A percentile compares a stretch with the other conserved stretches of the same genome.
These are phyloP conservation scores for Holothuria leucospilota DNA, from an alignment of 53 echinoderm and acorn worm species.

Conservation along the genomic window DNA sequence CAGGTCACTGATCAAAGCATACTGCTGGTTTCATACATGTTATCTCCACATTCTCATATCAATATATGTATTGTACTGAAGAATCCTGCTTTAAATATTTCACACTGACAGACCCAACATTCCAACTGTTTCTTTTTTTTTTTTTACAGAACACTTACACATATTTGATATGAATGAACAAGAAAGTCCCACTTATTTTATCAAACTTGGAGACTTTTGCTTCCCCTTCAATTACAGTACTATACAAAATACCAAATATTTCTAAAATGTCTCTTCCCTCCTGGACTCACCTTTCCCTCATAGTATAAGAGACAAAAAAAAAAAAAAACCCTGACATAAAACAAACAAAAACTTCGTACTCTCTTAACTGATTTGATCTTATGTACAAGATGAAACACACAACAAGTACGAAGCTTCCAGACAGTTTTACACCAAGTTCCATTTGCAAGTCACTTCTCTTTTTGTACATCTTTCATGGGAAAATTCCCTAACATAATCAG, in stretches of 20 bases:
- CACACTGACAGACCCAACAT: too few relatives aligned
- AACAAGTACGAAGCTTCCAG: conserved; percentile 1
- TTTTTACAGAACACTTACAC: too few relatives aligned
- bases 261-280: not conserved
- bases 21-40: too few relatives aligned
- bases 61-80: too few relatives aligned
- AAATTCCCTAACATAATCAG: conserved; percentile 16
- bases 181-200: too few relatives aligned
- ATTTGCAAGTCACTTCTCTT: not conserved
- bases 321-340: not conserved
- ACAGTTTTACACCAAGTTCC: not conserved
- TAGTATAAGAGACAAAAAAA: not conserved
- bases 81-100: too few relatives aligned
- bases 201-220: too few relatives aligned
- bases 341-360: conserved; percentile 7
- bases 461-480: conserved; percentile 1
- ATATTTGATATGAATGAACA: too few relatives aligned
- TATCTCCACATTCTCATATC: too few relatives aligned
- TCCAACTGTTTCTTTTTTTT: too few relatives aligned
- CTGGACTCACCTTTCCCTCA: conserved; percentile 10
- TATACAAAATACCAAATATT: conserved; percentile 30
- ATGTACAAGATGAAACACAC: conserved; percentile 31
- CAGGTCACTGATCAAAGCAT: too few relatives aligned
- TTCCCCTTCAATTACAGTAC: conserved; percentile 26
- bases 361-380: conserved; percentile 1